Evolutionary conservation across 2,888 invertebrate genomes (phyloP).

Genomic region (Galeopsomyia nigrocyanea): DNA sequence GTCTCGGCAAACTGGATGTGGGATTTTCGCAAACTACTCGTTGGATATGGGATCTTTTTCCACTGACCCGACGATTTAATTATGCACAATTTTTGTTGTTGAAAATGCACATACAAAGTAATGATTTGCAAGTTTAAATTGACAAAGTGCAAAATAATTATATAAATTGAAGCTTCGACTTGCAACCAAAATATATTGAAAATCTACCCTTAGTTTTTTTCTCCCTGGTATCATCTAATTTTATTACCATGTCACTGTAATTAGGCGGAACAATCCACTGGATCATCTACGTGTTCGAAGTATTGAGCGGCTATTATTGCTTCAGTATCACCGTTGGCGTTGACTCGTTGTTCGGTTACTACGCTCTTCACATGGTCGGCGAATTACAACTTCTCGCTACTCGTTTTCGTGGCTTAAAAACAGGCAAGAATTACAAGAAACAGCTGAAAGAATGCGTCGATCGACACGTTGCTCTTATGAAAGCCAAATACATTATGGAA

Average conservation of each 20-base stretch:
- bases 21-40: no score
- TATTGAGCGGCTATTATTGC: slow-evolving; percentile 21
- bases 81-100: no score
- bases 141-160: not conserved
- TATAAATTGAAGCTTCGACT: not conserved
- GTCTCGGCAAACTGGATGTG: no score
- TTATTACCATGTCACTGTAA: not conserved
- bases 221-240: not conserved
- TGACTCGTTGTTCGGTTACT: slow-evolving; percentile 54
- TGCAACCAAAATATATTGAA: not conserved
- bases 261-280: slow-evolving; percentile 31
- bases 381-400: slow-evolving; percentile 50
- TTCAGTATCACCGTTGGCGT: slow-evolving; percentile 42
- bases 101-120: no score
- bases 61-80: no score
- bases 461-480: slow-evolving; percentile 46
- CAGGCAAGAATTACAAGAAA: slow-evolving; percentile 29
- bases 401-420: slow-evolving; percentile 40
- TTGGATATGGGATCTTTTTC: no score
- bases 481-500: slow-evolving; percentile 49
- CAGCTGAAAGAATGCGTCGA: slow-evolving; percentile 47
- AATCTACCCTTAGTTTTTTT: not conserved
- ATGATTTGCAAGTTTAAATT: no score
- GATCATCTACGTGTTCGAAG: slow-evolving; percentile 18
- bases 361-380: slow-evolving; percentile 54